Evolutionary conservation across 2,113 vertebrate genomes (phyloP), one percentile per base, ranked within the genome.

Genomic region (Muntiacus muntjak): DNA sequence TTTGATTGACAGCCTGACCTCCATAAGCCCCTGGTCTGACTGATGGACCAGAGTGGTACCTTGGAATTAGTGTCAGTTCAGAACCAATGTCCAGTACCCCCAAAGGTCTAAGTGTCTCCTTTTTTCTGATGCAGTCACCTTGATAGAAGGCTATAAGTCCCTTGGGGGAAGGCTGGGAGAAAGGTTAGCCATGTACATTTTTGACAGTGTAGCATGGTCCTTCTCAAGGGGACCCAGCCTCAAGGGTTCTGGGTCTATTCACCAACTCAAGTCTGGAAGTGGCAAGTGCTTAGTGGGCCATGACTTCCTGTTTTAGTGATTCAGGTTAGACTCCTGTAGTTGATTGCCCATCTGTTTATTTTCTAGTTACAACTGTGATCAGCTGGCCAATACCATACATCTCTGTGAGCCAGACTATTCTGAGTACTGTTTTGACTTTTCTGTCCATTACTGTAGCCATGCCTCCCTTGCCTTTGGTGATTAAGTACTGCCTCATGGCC

Each of bases 361-460:
- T 50, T 58, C 55, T 17, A 64, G 40, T 33, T 71, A 26, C 19
- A 5, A 5, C 23, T 12, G 15, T 36, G 52, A 87, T 78, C 55
- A 28, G 6, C 26, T 21, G 7, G 54, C 23, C 25, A 28, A 14
- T 3, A 4, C 47, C 7, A 0, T 8, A 10, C 7, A 33, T 67
- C 33, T 76, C 86, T 16, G 45, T 28, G 71, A 33, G 33, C 78
- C n/a, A 83, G 74, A 6, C 13, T 19, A 0, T 58, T 30, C 13
- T 45, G 30, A 40, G 23, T 28, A 45, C 57, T 36, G 43, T 25
- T 94, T 74, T 16, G 33, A 30, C 19, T 52, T 50, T 11, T 5
- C 17, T 36, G 40, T n/a, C 79, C 52, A 23, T 52, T 43, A 13
- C 25, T 9, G 16, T 43, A 87, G 60, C 30, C 16, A 40, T 9